Base-by-base conservation (phyloP, 1,140 invertebrate genomes). In the Tetragnatha versicolor region DNA sequence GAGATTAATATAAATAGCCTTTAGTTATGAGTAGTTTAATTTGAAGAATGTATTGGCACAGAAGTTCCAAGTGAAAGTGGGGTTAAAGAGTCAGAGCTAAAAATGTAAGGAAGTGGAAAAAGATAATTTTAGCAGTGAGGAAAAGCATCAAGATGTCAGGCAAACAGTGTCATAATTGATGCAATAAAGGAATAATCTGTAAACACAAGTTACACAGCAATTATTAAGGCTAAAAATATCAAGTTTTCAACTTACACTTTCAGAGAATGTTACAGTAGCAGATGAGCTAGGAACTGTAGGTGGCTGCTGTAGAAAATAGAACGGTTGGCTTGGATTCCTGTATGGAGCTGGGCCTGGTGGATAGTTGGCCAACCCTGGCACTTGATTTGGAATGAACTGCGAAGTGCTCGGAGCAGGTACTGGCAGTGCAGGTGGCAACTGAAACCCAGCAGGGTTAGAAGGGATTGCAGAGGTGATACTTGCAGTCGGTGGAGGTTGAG, bases 291-390 rank as follows among this genome's bases (percentile, higher is more conserved):
- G 39, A 25, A 79, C 17, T 17, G 39, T 12, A 39, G 76, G 51
- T 17, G 65, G 76, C 14, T 58, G 76, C 12, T 69, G 76, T 27
- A 69, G 12, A 37, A 35, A 79, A 61, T 79, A 79, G 12, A 61
- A 49, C 4, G 65, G 65, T 29, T 69, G 76, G n/a, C 27, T 35
- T 61, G 58, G 76, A 14, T 47, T 69, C 0, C 35, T 22, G 68
- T 61, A 70, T 12, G 20, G 25, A 55, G 53, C 53, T 17, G 42
- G 35, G 20, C 39, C 27, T 39, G 53, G 70, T 29, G 72, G 73
- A 66, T 65, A 77, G 42, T 39, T 55, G 17, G 51, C 9, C 3
- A 61, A n/a, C 39, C 47, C 2, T 3, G 51, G 17, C 12, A 45
- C 37, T 42, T 63, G 72, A 27, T 35, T 65, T 29, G 58, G 58